Evolutionary conservation across 2,888 invertebrate species (phyloP).

Genomic region (Kuschelorhynchus macadamiae): DNA sequence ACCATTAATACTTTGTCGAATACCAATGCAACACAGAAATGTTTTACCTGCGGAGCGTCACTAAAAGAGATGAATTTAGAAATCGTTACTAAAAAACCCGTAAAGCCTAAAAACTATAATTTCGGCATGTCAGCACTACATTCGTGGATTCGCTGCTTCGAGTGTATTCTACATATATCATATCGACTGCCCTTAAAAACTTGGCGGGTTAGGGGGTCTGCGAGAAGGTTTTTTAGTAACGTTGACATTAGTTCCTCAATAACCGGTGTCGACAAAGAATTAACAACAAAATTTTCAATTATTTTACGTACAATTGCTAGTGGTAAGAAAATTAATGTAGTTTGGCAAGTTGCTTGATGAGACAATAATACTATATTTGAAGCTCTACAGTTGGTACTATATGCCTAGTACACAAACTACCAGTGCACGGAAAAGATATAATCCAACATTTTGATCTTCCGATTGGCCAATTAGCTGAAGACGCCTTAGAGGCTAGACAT

Average conservation of each 20-base stretch:
- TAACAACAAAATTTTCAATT: neutral
- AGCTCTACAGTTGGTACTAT: neutral
- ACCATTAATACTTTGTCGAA: too few species aligned
- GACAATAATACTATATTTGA: too few species aligned
- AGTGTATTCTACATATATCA: too few species aligned
- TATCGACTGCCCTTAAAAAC: conserved; percentile 4
- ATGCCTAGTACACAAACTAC: neutral
- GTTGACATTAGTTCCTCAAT: neutral
- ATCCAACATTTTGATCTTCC: conserved; percentile 7
- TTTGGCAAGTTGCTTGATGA: neutral
- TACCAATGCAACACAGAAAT: too few species aligned
- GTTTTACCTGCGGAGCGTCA: neutral
- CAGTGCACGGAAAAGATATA: neutral
- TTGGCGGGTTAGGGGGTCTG: conserved; percentile 8
- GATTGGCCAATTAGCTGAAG: conserved; percentile 1
- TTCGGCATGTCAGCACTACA: conserved; percentile 9
- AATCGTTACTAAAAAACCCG: neutral
- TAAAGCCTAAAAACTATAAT: neutral
- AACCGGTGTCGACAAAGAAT: neutral
- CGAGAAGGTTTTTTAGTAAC: neutral
- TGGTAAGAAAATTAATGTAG: neutral
- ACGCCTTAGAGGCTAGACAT: neutral
- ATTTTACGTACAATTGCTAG: neutral
- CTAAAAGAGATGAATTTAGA: conserved; percentile 8
- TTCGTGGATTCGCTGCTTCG: conserved; percentile 8